A percentile compares a stretch with the other conserved stretches of the same genome.
These are phyloP conservation scores for Callinectes sapidus DNA, from an alignment of 2,888 invertebrate genomes.

Conservation along the genomic window DNA sequence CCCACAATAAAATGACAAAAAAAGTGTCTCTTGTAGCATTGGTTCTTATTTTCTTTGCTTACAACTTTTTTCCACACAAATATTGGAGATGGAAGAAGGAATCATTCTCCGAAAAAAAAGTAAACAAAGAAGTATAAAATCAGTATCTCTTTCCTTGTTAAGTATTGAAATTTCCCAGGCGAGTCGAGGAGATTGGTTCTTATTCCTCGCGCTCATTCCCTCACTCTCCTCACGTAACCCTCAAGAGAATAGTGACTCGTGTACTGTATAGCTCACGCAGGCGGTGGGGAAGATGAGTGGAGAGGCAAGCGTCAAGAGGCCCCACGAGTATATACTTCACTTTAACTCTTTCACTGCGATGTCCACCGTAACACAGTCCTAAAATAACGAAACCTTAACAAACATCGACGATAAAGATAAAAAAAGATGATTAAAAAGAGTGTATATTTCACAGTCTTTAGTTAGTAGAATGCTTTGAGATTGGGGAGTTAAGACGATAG, in stretches of 20 bases:
- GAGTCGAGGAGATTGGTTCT: background rate
- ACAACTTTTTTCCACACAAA: background rate
- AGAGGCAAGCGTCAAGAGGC: background rate
- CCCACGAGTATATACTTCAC: background rate
- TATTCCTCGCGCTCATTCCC: background rate
- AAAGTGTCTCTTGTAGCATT: no score
- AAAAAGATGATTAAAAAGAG: no score
- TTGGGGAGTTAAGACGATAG: no score
- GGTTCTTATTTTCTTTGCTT: no score
- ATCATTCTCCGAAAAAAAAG: background rate
- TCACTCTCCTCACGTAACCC: background rate
- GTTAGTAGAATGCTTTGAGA: no score
- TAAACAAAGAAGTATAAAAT: background rate
- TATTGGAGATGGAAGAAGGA: background rate
- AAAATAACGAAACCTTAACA: no score
- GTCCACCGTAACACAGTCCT: no score
- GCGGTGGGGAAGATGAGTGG: background rate
- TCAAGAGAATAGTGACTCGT: background rate
- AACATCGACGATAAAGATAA: no score
- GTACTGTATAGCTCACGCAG: background rate
- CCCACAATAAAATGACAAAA: no score
- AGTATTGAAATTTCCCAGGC: background rate
- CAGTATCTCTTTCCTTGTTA: background rate
- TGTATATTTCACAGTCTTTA: no score
- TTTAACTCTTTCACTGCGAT: background rate